These are phyloP conservation scores for Serilophus lunatus DNA, from an alignment of 2,113 vertebrate genomes.

Conservation along the genomic window DNA sequence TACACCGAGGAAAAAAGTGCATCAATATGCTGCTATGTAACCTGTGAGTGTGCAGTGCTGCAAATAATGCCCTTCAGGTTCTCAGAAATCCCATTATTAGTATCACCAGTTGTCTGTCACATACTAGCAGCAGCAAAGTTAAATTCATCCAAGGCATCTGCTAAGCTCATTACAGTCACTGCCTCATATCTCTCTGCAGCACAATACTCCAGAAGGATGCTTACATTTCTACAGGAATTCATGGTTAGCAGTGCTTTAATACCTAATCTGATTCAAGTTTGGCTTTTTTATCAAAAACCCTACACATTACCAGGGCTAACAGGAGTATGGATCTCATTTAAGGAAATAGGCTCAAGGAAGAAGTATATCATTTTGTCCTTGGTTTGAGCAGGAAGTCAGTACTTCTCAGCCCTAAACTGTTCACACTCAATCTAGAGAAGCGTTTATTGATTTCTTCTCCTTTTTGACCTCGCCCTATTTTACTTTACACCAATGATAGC, in stretches of 20 bases:
- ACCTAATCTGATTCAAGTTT: not conserved
- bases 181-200: not conserved
- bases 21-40: not conserved
- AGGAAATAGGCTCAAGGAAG: not conserved
- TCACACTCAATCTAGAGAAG: not conserved
- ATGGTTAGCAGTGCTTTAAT: not conserved
- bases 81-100: conserved; percentile 52
- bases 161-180: not conserved
- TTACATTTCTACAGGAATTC: not conserved
- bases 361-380: not conserved
- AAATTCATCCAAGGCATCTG: conserved; percentile 14
- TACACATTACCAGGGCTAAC: not conserved
- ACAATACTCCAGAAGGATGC: not conserved
- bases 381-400: not conserved
- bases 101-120: not conserved
- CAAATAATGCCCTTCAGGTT: conserved; percentile 11
- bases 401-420: not conserved
- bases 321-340: not conserved
- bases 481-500: not conserved
- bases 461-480: not conserved
- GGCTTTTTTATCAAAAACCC: not conserved
- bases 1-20: not conserved
- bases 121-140: not conserved
- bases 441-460: not conserved
- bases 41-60: not conserved